phyloP scores from a whole-genome alignment of 2,797 vertebrate species.

The Catamblyrhynchus diadema region DNA sequence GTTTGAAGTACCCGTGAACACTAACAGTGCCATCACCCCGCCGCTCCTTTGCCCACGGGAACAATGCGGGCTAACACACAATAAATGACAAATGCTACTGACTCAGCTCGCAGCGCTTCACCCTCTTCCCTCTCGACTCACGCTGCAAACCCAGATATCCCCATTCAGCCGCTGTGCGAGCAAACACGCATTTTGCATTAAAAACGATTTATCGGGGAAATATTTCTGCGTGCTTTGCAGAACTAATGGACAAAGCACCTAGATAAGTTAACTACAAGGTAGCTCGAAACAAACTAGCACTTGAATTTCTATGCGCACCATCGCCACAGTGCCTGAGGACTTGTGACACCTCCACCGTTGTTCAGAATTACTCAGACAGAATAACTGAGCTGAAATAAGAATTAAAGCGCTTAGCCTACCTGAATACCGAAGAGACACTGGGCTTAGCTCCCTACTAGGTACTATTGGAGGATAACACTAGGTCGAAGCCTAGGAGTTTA shows the following conservation, averaged over 20 bases:
- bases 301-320: neutral
- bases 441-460: neutral
- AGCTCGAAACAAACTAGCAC: neutral
- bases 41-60: conserved; percentile 15
- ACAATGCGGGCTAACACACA: neutral
- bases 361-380: neutral
- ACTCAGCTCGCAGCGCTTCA: neutral
- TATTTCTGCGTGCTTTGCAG: neutral
- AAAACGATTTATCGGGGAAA: neutral
- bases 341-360: neutral
- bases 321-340: neutral
- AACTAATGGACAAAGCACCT: neutral
- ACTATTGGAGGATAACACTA: neutral
- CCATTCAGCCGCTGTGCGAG: neutral
- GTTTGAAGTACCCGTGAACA: conserved; percentile 63
- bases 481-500: neutral
- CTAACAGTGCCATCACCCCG: neutral
- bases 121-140: neutral
- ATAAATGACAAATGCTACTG: conserved; percentile 25
- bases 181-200: neutral
- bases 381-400: neutral
- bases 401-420: neutral
- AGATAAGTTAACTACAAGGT: neutral
- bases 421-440: neutral
- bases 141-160: neutral